Base-by-base conservation (phyloP, 2,888 invertebrate species). In the Drosophila trichaetosa region DNA sequence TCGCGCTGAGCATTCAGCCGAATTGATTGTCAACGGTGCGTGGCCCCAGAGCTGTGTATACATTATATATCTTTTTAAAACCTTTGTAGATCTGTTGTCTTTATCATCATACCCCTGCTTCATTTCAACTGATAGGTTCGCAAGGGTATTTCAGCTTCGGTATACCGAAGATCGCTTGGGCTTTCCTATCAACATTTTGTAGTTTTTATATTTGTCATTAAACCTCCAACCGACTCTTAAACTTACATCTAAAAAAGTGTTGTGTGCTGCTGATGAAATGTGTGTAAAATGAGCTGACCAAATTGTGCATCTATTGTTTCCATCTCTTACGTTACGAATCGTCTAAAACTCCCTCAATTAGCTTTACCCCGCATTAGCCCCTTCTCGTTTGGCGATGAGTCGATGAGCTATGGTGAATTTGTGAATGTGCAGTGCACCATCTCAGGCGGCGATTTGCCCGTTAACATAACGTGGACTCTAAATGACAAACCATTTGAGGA, bases 331-430 rank as follows among this genome's bases (percentile, higher is more conserved):
- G 0, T 34, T 8, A 24, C 2, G n/a, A 8, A 4, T 24, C 27
- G 6, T 58, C 8, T 1, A 13, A 24, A 33, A 42, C 8, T 24
- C 11, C n/a, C 24, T 3, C 29, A 31, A 42, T 13, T 31, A 97
- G 97, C 95, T 94, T 94, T 95, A 91, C 97, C 97, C 77, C 95
- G 96, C 94, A 95, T 96, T 90, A 95, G 94, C 91, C 95, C 96
- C 80, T 97, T 97, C 93, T 94, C 95, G 70, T 97, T 97, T 91
- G 96, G 96, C 83, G 96, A 96, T 82, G 95, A 95, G 79, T 95
- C 96, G 71, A 95, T 95, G 93, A 95, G 95, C 91, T 95, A 95
- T 79, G 96, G 96, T 59, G 96, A 96, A 80, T 92, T 93, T 70
- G 94, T 94, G 1, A 94, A 94, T 53, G 92, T 94, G 1, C 93